Conservation (phyloP, 2,113 vertebrate species). For the Panthera uncia region DNA sequence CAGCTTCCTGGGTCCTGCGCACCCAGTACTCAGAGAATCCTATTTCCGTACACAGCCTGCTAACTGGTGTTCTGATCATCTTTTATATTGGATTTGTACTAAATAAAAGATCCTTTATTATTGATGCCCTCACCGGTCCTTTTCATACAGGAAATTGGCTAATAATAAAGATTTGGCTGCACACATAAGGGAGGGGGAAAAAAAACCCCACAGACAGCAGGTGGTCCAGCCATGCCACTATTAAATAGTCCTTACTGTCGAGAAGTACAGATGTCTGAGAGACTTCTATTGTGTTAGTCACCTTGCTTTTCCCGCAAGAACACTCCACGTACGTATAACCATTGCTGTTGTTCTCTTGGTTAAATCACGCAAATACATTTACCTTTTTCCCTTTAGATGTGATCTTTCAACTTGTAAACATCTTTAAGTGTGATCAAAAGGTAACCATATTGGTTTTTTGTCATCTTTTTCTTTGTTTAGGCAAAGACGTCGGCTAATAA, state of each 20-base stretch:
- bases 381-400: background rate
- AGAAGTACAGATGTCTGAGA: background rate
- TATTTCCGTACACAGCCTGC: background rate
- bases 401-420: background rate
- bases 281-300: background rate
- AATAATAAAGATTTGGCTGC: background rate
- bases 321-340: background rate
- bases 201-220: background rate
- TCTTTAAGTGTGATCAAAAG: background rate
- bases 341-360: background rate
- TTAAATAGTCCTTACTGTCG: background rate
- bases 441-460: background rate
- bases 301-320: background rate
- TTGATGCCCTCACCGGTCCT: background rate
- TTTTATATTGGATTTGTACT: slow-evolving; percentile 11
- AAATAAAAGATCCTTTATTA: slow-evolving; percentile 27
- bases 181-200: background rate
- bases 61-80: background rate
- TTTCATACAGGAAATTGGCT: slow-evolving; percentile 33
- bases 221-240: background rate
- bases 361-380: background rate
- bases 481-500: background rate
- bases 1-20: background rate
- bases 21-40: background rate
- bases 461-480: background rate